phyloP scores from a whole-genome alignment of 1,140 invertebrate species.

The Diorhabda sublineata region DNA sequence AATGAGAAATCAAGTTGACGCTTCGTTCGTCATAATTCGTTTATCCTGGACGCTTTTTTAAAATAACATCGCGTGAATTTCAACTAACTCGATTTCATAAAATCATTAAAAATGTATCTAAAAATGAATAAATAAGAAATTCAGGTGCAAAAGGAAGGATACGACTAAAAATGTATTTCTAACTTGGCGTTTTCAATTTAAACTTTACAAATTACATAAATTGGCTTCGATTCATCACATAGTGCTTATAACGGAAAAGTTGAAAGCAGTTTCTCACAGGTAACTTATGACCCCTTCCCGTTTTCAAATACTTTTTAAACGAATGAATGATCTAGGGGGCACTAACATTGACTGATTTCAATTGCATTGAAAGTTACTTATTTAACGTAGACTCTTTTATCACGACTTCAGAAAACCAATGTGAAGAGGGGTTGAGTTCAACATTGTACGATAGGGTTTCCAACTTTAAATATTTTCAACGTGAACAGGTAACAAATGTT shows the following conservation, averaged over 20 bases:
- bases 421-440: too few relatives aligned
- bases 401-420: too few relatives aligned
- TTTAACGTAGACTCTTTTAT: too few relatives aligned
- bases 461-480: too few relatives aligned
- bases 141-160: neutral
- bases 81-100: neutral
- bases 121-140: neutral
- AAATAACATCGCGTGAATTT: neutral
- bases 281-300: neutral
- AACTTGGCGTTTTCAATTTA: conserved; percentile 11
- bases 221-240: conserved; percentile 2
- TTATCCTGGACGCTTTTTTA: neutral
- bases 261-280: neutral
- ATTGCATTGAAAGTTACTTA: neutral
- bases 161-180: neutral
- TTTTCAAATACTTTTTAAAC: neutral
- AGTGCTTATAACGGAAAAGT: neutral
- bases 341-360: neutral
- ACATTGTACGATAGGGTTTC: too few relatives aligned
- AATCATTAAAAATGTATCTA: neutral
- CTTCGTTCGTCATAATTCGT: neutral
- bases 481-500: too few relatives aligned
- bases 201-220: conserved; percentile 11
- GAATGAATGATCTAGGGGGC: neutral
- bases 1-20: neutral